Percentiles rank a stretch among this genome's conserved stretches.
These are phyloP conservation scores for Metaphire vulgaris DNA, from an alignment of 1,140 invertebrate species.

Conservation along the genomic window DNA sequence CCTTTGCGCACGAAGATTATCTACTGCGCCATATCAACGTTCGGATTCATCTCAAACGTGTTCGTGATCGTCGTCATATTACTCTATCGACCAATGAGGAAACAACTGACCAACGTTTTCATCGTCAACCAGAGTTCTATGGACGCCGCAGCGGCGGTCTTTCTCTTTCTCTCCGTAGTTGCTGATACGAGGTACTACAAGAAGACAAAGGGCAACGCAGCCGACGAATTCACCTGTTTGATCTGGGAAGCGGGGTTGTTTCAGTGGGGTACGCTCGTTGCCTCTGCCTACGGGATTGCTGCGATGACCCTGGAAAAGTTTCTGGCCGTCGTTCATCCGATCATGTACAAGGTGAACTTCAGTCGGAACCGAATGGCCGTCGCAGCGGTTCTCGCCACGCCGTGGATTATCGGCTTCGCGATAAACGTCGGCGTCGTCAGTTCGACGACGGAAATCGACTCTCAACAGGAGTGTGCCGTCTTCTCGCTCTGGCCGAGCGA, in stretches of 20 bases:
- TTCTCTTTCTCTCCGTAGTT: constrained; percentile 51
- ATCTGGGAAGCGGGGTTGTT: background rate
- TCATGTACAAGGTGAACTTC: background rate
- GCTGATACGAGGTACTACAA: constrained; percentile 70
- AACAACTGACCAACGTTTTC: background rate
- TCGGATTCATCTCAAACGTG: background rate
- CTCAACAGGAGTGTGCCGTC: background rate
- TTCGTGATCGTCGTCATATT: background rate
- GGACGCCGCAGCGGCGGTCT: background rate
- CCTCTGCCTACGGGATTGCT: background rate
- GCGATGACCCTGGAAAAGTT: background rate
- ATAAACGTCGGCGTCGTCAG: background rate
- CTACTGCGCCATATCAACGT: background rate
- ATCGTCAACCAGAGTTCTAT: constrained; percentile 3
- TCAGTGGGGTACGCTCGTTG: background rate
- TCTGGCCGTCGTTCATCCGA: background rate
- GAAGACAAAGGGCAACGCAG: background rate
- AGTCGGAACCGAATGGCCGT: background rate
- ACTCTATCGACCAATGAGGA: background rate
- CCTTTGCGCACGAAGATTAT: background rate
- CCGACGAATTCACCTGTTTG: background rate
- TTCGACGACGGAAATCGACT: background rate
- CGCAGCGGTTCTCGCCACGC: background rate
- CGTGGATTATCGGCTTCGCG: constrained; percentile 5
- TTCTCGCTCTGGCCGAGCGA: background rate